phyloP scores from a whole-genome alignment of 2,113 vertebrate species.

The Peromyscus maniculatus region DNA sequence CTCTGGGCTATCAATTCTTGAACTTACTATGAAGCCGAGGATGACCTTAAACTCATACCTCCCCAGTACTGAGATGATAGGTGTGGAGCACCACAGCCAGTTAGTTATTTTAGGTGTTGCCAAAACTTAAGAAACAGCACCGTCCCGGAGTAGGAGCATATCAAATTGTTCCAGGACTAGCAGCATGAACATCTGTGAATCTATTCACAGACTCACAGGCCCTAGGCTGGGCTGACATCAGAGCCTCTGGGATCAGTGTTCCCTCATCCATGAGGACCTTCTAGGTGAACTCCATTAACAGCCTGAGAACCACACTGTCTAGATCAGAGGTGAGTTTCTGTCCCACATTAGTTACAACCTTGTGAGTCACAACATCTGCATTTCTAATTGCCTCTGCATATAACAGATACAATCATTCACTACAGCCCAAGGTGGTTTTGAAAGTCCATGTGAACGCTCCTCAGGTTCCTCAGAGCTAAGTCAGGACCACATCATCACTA shows the following conservation, averaged over 20 bases:
- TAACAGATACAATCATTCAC: slow-evolving; percentile 57
- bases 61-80: not conserved
- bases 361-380: slow-evolving; percentile 52
- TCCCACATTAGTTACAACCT: not conserved
- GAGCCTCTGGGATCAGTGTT: not conserved
- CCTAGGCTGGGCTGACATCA: not conserved
- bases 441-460: slow-evolving; percentile 48
- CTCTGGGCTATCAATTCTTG: not conserved
- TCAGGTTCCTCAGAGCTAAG: slow-evolving; percentile 59
- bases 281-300: not conserved
- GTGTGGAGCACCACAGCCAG: not conserved
- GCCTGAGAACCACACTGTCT: not conserved
- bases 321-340: slow-evolving; percentile 22
- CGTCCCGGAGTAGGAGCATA: not conserved
- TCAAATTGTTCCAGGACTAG: not conserved
- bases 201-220: not conserved
- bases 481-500: not conserved
- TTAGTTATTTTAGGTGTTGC: not conserved
- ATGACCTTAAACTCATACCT: not conserved
- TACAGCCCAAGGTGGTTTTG: slow-evolving; percentile 23
- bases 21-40: not conserved
- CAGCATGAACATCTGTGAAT: not conserved
- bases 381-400: slow-evolving; percentile 36
- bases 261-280: not conserved
- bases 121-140: not conserved